These are phyloP conservation scores for Vulpes lagopus DNA, from an alignment of 2,113 vertebrate species.

Conservation along the genomic window DNA sequence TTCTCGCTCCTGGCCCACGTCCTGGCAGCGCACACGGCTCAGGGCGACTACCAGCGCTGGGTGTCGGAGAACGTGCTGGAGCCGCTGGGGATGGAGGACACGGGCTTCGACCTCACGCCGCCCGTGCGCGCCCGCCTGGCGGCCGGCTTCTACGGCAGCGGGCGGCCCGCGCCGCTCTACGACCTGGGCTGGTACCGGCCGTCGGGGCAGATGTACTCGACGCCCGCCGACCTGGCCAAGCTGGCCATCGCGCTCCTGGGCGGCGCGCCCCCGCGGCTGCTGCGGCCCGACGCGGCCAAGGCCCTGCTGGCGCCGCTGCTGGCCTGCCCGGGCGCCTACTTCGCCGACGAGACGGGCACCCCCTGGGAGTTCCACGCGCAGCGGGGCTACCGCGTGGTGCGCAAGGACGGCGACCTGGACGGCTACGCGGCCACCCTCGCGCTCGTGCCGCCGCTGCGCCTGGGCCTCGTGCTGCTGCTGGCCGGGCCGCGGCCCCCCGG, in stretches of 20 bases:
- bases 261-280: conserved; percentile 84
- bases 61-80: conserved; percentile 90
- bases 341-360: conserved; percentile 93
- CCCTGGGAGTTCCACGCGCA: conserved; percentile 95
- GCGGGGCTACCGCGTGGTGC: conserved; percentile 91
- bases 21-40: conserved; percentile 88
- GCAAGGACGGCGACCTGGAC: conserved; percentile 95
- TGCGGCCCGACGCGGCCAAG: conserved; percentile 90
- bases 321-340: conserved; percentile 91
- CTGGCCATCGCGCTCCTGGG: conserved; percentile 92
- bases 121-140: conserved; percentile 89
- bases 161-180: conserved; percentile 90
- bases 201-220: conserved; percentile 96
- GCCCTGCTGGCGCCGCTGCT: conserved; percentile 92
- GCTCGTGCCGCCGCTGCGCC: conserved; percentile 91
- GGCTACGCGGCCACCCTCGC: conserved; percentile 94
- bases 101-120: conserved; percentile 91
- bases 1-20: conserved; percentile 94
- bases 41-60: conserved; percentile 93
- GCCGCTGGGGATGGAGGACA: conserved; percentile 93
- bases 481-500: conserved; percentile 90
- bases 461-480: conserved; percentile 94
- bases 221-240: conserved; percentile 93
- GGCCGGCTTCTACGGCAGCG: conserved; percentile 91
- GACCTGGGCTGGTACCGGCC: conserved; percentile 96